These are phyloP conservation scores for Melanotaenia trifasciata DNA, from an alignment of 2,797 vertebrate genomes.

Conservation along the genomic window DNA sequence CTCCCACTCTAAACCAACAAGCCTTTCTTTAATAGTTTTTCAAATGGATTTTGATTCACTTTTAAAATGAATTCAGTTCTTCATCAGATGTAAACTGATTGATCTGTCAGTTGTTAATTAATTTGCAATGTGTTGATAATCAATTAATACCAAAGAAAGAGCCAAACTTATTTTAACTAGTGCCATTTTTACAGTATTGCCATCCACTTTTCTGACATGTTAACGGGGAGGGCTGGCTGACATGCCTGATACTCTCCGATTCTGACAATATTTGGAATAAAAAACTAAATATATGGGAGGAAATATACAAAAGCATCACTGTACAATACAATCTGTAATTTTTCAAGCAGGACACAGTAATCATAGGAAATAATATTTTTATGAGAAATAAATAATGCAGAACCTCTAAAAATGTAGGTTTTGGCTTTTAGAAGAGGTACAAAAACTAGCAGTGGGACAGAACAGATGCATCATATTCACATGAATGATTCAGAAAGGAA, in stretches of 20 bases:
- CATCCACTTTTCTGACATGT: not conserved
- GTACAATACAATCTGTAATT: not conserved
- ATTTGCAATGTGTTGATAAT: not conserved
- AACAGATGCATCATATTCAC: not conserved
- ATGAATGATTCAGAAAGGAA: not conserved
- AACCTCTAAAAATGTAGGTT: not conserved
- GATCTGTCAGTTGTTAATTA: not conserved
- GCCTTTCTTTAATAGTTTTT: not conserved
- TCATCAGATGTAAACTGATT: not conserved
- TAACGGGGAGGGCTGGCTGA: not conserved
- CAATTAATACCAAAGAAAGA: not conserved
- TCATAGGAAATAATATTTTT: not conserved
- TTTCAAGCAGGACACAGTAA: not conserved
- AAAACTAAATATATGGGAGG: not conserved
- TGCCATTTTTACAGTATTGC: not conserved
- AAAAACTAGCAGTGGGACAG: not conserved
- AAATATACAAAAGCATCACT: not conserved
- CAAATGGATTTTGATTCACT: not conserved
- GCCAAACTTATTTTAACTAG: not conserved
- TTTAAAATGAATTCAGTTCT: not conserved
- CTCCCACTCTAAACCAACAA: not conserved
- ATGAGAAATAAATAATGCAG: constrained; percentile 1
- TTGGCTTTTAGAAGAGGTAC: not conserved
- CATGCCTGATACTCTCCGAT: not conserved
- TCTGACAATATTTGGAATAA: not conserved